These are phyloP conservation scores for Pegoplata infirma DNA, from an alignment of 2,888 invertebrate species.

Conservation along the genomic window DNA sequence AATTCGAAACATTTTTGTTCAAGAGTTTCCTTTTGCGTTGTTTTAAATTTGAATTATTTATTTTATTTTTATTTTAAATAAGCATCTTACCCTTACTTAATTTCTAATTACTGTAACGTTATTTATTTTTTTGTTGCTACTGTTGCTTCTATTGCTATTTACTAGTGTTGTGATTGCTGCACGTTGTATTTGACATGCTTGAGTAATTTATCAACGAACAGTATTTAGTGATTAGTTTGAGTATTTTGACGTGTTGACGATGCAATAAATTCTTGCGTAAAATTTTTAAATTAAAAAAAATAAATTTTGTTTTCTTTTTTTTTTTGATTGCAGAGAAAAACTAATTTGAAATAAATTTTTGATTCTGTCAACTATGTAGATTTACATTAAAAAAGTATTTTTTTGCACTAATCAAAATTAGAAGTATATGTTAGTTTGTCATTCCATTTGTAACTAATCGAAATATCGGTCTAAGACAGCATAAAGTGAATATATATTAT, in stretches of 20 bases:
- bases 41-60: too few relatives aligned
- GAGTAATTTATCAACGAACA: conserved; percentile 60
- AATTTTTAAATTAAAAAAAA: conserved; percentile 29
- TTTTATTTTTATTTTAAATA: too few relatives aligned
- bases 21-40: too few relatives aligned
- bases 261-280: conserved; percentile 42
- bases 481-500: too few relatives aligned
- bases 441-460: too few relatives aligned
- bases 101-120: background rate
- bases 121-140: background rate
- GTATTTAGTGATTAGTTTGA: conserved; percentile 60
- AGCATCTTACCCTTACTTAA: too few relatives aligned
- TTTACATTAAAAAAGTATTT: too few relatives aligned
- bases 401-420: too few relatives aligned
- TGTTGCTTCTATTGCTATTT: conserved; percentile 33
- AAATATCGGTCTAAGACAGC: too few relatives aligned
- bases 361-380: too few relatives aligned
- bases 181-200: conserved; percentile 54
- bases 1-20: too few relatives aligned
- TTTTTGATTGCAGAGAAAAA: background rate
- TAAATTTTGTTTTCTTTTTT: background rate
- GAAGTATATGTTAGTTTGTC: too few relatives aligned
- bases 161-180: conserved; percentile 45
- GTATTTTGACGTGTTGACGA: conserved; percentile 51
- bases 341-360: background rate